phyloP scores from a whole-genome alignment of 2,113 vertebrate genomes.

The Etheostoma spectabile region DNA sequence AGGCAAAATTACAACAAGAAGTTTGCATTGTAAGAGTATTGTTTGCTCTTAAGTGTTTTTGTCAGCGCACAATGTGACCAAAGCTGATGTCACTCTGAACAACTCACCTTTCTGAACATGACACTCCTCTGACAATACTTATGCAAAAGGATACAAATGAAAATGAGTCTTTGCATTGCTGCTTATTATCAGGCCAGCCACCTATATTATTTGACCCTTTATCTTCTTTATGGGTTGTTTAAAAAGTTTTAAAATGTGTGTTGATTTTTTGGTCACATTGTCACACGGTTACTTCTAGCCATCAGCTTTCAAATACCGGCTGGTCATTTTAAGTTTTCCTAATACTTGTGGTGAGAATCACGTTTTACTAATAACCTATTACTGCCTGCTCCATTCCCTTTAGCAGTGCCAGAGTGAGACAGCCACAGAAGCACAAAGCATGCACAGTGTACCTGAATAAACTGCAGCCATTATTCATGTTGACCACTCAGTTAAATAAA shows the following conservation, averaged over 20 bases:
- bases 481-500: too few relatives aligned
- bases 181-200: not conserved
- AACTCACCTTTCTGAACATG: not conserved
- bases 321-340: too few relatives aligned
- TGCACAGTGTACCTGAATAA: too few relatives aligned
- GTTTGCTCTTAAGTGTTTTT: not conserved
- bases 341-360: too few relatives aligned
- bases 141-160: slow-evolving; percentile 22
- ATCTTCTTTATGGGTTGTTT: not conserved
- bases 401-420: not conserved
- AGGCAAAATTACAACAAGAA: not conserved
- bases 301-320: not conserved
- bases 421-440: not conserved
- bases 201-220: not conserved
- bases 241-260: not conserved
- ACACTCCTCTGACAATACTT: not conserved
- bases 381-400: not conserved
- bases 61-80: not conserved
- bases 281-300: not conserved
- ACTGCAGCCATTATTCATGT: too few relatives aligned
- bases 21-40: not conserved
- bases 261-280: not conserved
- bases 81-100: not conserved
- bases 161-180: not conserved
- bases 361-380: not conserved